These are phyloP conservation scores for Ladona fulva DNA, from an alignment of 1,140 invertebrate species.

Conservation along the genomic window DNA sequence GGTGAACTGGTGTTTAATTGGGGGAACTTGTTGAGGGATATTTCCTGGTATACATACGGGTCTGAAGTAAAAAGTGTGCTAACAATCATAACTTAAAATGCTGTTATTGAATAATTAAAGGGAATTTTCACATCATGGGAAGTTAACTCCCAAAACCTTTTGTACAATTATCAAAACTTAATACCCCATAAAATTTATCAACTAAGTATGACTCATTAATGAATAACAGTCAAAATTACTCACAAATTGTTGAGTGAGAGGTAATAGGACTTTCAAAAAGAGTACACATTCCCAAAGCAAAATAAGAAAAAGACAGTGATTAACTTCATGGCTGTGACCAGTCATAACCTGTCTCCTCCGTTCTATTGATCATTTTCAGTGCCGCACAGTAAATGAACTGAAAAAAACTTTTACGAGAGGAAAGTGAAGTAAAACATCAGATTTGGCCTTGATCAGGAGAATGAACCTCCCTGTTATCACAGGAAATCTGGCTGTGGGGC, in stretches of 20 bases:
- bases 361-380: background rate
- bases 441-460: background rate
- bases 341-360: background rate
- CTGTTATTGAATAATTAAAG: too few species aligned
- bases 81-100: background rate
- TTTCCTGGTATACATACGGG: background rate
- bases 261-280: too few species aligned
- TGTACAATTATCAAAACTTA: too few species aligned
- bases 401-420: background rate
- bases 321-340: background rate
- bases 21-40: background rate
- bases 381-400: background rate
- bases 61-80: background rate
- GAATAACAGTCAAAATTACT: too few species aligned
- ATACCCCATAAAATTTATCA: too few species aligned
- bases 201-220: too few species aligned
- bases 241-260: too few species aligned
- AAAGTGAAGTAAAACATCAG: background rate
- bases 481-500: background rate
- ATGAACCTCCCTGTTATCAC: background rate
- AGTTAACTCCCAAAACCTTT: too few species aligned
- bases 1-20: slow-evolving; percentile 1
- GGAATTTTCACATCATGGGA: too few species aligned
- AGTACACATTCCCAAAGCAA: too few species aligned
- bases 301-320: background rate